Percentiles rank a stretch among this genome's conserved stretches.
phyloP scores from a whole-genome alignment of 1,140 invertebrate species.

The Drosophila nasuta region DNA sequence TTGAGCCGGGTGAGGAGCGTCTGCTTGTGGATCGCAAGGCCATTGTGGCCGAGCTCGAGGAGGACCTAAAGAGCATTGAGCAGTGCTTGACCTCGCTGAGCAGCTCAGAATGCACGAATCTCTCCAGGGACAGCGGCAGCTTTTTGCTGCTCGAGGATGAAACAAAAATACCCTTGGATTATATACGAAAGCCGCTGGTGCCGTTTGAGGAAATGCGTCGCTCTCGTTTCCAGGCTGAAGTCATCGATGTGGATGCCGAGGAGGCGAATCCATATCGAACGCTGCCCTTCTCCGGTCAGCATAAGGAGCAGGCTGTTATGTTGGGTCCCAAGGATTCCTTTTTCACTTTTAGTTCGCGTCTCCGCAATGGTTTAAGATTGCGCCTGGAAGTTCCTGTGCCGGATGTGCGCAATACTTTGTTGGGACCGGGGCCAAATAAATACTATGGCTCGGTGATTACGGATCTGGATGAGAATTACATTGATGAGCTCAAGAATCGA shows the following conservation, averaged over 20 bases:
- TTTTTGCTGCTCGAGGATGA: conserved; percentile 69
- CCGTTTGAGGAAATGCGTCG: conserved; percentile 82
- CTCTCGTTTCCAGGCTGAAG: conserved; percentile 67
- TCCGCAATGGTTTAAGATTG: conserved; percentile 69
- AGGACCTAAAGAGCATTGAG: conserved; percentile 78
- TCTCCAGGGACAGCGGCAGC: conserved; percentile 79
- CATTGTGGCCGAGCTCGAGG: conserved; percentile 64
- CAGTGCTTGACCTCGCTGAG: conserved; percentile 73
- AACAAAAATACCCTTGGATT: conserved; percentile 79
- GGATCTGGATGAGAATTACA: conserved; percentile 82
- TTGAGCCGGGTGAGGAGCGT: conserved; percentile 60
- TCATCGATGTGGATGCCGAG: conserved; percentile 69
- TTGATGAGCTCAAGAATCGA: conserved; percentile 74
- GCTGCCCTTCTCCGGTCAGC: conserved; percentile 76
- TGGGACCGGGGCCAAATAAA: conserved; percentile 55
- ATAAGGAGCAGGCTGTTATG: conserved; percentile 65
- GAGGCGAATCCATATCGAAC: conserved; percentile 72
- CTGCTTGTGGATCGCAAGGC: conserved; percentile 61
- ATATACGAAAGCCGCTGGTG: conserved; percentile 75
- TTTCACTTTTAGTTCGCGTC: conserved; percentile 71
- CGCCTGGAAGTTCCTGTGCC: conserved; percentile 69
- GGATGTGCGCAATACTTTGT: conserved; percentile 54
- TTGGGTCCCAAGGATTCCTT: conserved; percentile 71
- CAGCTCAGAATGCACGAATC: conserved; percentile 78
- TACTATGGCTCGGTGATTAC: conserved; percentile 69